phyloP scores from a whole-genome alignment of 2,113 vertebrate genomes.

The Dascyllus trimaculatus region DNA sequence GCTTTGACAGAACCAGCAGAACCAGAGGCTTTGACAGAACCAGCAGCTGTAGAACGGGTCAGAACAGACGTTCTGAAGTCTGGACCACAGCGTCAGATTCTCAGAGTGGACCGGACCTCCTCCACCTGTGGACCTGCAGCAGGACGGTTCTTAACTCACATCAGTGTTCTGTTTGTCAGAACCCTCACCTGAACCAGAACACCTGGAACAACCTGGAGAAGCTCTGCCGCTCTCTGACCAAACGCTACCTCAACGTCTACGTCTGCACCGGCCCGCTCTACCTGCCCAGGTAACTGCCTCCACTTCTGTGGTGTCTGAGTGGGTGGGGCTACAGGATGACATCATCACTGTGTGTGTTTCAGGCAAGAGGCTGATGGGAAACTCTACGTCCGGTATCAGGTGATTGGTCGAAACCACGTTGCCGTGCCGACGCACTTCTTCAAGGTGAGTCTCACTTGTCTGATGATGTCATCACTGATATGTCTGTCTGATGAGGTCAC shows the following conservation, averaged over 20 bases:
- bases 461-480: not conserved
- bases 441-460: conserved; percentile 79
- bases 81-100: no score
- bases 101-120: no score
- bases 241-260: conserved; percentile 89
- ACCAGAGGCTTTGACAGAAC: no score
- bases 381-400: conserved; percentile 94
- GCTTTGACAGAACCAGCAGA: no score
- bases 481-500: not conserved
- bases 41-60: no score
- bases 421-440: conserved; percentile 98
- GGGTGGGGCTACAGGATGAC: not conserved
- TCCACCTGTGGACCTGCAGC: no score
- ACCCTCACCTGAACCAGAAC: conserved; percentile 93
- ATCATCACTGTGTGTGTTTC: conserved; percentile 29
- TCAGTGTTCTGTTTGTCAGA: conserved; percentile 72
- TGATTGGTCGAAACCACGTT: conserved; percentile 92
- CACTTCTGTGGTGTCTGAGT: not conserved
- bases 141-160: no score
- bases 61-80: no score
- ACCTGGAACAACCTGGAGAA: conserved; percentile 97
- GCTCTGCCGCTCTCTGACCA: conserved; percentile 90
- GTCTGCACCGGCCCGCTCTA: conserved; percentile 96
- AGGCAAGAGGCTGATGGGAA: conserved; percentile 93
- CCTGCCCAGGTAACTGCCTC: conserved; percentile 89